Evolutionary conservation across 2,113 vertebrate species (phyloP).

Genomic region (Varanus komodoensis): DNA sequence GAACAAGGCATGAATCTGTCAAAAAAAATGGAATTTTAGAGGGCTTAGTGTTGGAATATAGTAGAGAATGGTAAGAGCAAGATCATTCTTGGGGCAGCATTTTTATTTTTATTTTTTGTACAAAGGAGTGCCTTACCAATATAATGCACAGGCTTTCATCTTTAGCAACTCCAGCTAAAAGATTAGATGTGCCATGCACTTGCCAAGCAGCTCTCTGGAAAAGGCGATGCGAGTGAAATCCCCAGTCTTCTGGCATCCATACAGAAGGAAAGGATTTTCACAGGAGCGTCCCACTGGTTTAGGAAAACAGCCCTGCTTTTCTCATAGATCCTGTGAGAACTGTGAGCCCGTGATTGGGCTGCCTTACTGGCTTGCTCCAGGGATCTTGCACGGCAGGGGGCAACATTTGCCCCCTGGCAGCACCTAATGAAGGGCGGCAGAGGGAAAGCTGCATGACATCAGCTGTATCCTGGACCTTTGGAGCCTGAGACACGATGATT

Average conservation of each 20-base stretch:
- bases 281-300: neutral
- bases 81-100: too few relatives aligned
- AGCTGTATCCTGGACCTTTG: neutral
- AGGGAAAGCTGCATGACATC: neutral
- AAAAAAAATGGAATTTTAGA: too few relatives aligned
- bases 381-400: neutral
- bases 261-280: neutral
- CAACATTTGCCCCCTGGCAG: neutral
- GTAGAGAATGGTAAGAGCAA: too few relatives aligned
- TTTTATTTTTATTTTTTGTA: too few relatives aligned
- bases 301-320: neutral
- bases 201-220: too few relatives aligned
- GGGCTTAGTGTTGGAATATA: too few relatives aligned
- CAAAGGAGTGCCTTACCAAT: too few relatives aligned
- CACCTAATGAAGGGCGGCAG: neutral
- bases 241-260: neutral
- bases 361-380: neutral
- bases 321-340: neutral
- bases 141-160: too few relatives aligned
- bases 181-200: too few relatives aligned
- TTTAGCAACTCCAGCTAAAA: too few relatives aligned
- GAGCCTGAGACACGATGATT: neutral
- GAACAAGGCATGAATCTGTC: too few relatives aligned
- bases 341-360: neutral
- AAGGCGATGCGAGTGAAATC: too few relatives aligned